phyloP scores from a whole-genome alignment of 92 coral and sea anemone genomes.

The Porites evermanni region DNA sequence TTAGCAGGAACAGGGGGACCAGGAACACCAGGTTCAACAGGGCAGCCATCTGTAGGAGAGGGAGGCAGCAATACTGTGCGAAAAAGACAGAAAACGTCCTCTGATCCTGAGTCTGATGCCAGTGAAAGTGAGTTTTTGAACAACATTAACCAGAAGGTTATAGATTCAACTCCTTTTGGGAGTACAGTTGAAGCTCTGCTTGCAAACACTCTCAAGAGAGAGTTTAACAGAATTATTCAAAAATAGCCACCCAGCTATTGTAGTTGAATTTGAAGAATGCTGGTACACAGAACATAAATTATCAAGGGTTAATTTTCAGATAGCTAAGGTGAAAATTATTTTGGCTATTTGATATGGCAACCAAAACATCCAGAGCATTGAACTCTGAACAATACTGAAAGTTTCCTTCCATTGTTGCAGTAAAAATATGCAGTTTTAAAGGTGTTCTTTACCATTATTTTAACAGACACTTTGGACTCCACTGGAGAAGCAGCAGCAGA shows the following conservation, averaged over 20 bases:
- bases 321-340: too few relatives aligned
- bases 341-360: too few relatives aligned
- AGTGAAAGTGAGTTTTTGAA: slow-evolving; percentile 87
- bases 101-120: slow-evolving; percentile 94
- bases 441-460: not conserved
- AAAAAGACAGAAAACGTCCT: slow-evolving; percentile 84
- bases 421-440: too few relatives aligned
- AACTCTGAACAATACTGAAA: not conserved
- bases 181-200: too few relatives aligned
- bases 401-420: not conserved
- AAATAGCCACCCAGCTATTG: too few relatives aligned
- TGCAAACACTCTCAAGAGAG: too few relatives aligned
- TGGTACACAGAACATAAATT: too few relatives aligned
- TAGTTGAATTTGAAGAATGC: too few relatives aligned
- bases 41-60: slow-evolving; percentile 61
- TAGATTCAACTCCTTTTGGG: too few relatives aligned
- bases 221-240: too few relatives aligned
- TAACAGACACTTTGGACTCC: slow-evolving; percentile 87
- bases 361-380: too few relatives aligned
- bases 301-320: too few relatives aligned
- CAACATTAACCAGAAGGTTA: not conserved
- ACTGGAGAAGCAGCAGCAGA: slow-evolving; percentile 86
- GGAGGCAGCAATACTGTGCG: slow-evolving; percentile 54
- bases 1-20: slow-evolving; percentile 54
- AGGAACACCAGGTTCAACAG: slow-evolving; percentile 61